Base-by-base conservation (phyloP, 2,113 vertebrate species). In the Diphyllodes magnificus region DNA sequence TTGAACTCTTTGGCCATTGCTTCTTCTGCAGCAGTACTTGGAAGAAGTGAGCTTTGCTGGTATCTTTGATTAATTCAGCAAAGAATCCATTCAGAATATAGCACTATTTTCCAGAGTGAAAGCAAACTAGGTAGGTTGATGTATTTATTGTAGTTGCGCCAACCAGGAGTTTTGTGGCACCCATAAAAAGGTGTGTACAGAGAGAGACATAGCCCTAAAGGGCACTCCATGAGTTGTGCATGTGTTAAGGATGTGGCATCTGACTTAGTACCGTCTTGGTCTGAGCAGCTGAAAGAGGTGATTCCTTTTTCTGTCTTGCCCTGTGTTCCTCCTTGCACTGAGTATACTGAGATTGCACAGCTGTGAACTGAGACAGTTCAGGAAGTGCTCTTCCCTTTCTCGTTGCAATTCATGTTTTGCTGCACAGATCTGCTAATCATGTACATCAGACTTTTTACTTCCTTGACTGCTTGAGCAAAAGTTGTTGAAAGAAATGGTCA, bases 161-260 rank as follows among this genome's bases (percentile, higher is more conserved):
- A 76, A 5, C 6, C 15, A 35, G 30, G n/a, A 86, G 54, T 72
- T 90, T 66, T 77, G n/a, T 86, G 45, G 25, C 6, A 7, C 16
- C 19, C 31, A 3, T 35, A 24, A 51, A 60, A 82, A 82, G 12
- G 21, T 66, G 25, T 33, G 39, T 78, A 19, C 20, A 61, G 60
- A 64, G 40, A 45, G n/a, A 59, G 25, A 27, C 0, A 2, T 5
- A 71, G 37, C 33, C 21, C 7, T 28, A 10, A 81, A 57, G n/a
- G 37, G 13, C 12, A 35, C 0, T 2, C 14, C 0, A 0, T 23
- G 71, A 39, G 39, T 12, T 76, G 13, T 47, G 51, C 23, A 5
- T 0, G 0, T 17, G 16, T 71, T 53, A 50, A 75, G 61, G 68
- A 65, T 45, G 50, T 57, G 45, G 11, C 11, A 4, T 59, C 42